Conservation (phyloP, 2,888 invertebrate species). For the Mesorhabditis spiculigera region DNA sequence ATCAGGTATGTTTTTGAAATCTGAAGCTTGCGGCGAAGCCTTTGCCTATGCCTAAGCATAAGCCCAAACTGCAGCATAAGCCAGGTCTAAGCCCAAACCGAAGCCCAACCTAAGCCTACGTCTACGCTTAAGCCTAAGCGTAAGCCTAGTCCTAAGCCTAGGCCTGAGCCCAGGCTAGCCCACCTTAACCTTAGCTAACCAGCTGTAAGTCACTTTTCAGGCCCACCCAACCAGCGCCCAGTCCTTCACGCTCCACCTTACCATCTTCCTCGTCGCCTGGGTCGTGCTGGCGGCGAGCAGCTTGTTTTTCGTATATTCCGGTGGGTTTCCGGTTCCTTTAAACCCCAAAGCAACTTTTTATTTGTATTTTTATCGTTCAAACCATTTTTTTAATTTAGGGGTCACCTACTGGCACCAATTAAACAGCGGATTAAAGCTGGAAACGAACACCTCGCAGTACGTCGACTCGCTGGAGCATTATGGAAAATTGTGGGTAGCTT, state of each 20-base stretch:
- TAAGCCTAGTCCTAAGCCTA: no score
- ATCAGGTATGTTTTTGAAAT: not conserved
- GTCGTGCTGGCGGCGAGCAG: not conserved
- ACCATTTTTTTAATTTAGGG: not conserved
- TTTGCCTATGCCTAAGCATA: no score
- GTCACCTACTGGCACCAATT: not conserved
- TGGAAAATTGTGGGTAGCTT: no score
- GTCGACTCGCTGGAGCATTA: no score
- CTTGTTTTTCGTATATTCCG: not conserved
- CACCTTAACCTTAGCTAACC: no score
- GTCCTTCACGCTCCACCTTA: not conserved
- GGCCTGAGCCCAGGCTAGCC: no score
- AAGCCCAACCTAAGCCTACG: no score
- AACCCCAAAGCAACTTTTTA: not conserved
- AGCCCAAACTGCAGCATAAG: no score
- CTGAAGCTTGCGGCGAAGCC: no score
- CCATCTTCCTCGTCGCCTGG: not conserved
- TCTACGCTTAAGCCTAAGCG: no score
- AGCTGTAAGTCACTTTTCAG: not conserved
- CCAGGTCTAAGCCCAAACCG: no score
- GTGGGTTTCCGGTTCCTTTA: not conserved
- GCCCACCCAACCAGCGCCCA: not conserved
- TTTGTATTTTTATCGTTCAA: not conserved
- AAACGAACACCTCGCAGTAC: no score
- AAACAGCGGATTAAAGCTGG: not conserved